phyloP scores from a whole-genome alignment of 1,140 invertebrate species.

The Musca domestica region DNA sequence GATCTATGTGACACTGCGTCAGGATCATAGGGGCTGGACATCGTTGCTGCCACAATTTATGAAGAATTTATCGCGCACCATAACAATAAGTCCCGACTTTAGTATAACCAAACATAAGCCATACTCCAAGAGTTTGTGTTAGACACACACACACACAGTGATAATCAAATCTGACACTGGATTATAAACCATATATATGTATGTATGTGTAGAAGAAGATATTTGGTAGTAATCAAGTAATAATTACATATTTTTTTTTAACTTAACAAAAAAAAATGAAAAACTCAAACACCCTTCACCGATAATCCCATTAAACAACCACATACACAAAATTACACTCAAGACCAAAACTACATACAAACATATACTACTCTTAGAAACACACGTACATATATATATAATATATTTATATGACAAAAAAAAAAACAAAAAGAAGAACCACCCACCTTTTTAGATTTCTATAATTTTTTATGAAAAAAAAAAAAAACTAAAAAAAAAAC shows the following conservation, averaged over 20 bases:
- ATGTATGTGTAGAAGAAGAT: too few species aligned
- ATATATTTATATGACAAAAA: background rate
- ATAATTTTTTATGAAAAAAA: background rate
- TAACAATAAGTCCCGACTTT: slow-evolving; percentile 81
- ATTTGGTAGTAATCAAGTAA: background rate
- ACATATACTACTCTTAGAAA: background rate
- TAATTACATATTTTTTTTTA: slow-evolving; percentile 1
- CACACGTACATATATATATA: background rate
- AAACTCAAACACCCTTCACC: background rate
- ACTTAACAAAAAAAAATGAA: background rate
- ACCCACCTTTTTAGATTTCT: slow-evolving; percentile 21
- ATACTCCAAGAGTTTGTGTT: slow-evolving; percentile 54
- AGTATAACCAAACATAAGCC: slow-evolving; percentile 81
- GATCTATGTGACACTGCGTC: slow-evolving; percentile 79
- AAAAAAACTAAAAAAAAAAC: slow-evolving; percentile 5
- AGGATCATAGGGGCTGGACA: slow-evolving; percentile 78
- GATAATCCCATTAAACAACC: background rate
- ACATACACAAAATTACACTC: background rate
- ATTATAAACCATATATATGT: too few species aligned
- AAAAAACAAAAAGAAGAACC: slow-evolving; percentile 11
- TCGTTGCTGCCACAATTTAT: slow-evolving; percentile 79
- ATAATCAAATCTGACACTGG: too few species aligned
- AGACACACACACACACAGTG: background rate
- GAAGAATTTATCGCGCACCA: slow-evolving; percentile 73
- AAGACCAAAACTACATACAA: slow-evolving; percentile 11